Evolutionary conservation across 2,797 vertebrate species (phyloP).

Genomic region (Clarias platycephalus): DNA sequence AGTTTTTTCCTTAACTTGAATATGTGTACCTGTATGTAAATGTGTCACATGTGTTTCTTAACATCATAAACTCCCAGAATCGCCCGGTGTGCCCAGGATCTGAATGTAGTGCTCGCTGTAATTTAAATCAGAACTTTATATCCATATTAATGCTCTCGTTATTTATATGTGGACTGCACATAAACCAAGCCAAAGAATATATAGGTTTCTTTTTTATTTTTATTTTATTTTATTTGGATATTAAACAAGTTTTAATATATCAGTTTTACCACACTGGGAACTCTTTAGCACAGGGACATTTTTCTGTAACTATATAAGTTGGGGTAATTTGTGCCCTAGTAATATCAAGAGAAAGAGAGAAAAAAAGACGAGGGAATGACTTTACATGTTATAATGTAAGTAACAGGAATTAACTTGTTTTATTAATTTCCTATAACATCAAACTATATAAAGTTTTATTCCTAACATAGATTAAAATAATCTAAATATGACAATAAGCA

Average conservation of each 20-base stretch:
- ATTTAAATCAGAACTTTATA: background rate
- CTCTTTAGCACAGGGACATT: background rate
- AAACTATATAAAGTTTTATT: background rate
- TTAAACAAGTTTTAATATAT: too few species aligned
- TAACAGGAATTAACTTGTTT: background rate
- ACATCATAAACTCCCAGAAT: background rate
- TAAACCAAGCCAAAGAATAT: background rate
- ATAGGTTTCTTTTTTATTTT: background rate
- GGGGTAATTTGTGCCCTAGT: background rate
- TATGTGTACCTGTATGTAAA: too few species aligned
- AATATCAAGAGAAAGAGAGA: background rate
- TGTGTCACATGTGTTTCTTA: too few species aligned
- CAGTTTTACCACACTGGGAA: background rate
- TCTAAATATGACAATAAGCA: background rate
- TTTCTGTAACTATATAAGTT: background rate
- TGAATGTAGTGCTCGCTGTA: background rate
- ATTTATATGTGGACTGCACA: background rate
- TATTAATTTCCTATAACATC: too few species aligned
- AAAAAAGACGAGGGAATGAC: background rate
- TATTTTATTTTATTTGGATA: too few species aligned
- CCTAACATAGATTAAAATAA: background rate
- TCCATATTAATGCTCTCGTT: background rate
- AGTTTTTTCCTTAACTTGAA: background rate
- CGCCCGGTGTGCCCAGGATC: background rate
- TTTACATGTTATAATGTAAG: background rate